Conservation (phyloP, 1,140 invertebrate genomes). For the Odontomachus brunneus region DNA sequence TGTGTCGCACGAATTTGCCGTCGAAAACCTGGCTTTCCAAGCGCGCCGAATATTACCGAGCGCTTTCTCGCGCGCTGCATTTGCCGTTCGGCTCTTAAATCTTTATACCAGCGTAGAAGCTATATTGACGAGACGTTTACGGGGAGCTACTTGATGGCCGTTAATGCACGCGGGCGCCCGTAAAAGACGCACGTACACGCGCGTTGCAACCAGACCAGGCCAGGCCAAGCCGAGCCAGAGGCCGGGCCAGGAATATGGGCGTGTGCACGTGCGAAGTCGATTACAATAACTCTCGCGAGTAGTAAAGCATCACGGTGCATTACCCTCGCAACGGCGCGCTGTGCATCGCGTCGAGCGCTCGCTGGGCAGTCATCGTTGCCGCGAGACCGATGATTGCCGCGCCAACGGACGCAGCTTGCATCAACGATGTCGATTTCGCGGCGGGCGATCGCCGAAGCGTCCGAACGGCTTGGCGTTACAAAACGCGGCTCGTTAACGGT, state of each 20-base stretch:
- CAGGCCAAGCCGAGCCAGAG: too few species aligned
- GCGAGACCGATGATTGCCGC: constrained; percentile 28
- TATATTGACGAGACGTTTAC: constrained; percentile 31
- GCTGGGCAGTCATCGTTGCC: constrained; percentile 18
- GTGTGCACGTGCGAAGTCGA: constrained; percentile 24
- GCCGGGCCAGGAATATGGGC: neutral
- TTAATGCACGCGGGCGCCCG: constrained; percentile 30
- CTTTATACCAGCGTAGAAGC: constrained; percentile 10
- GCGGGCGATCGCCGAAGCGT: constrained; percentile 1
- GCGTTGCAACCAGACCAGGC: neutral
- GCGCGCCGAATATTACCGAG: constrained; percentile 14
- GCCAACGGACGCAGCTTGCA: constrained; percentile 24
- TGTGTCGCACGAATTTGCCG: neutral
- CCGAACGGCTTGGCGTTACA: constrained; percentile 23
- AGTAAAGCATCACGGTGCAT: constrained; percentile 60
- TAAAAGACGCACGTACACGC: constrained; percentile 24
- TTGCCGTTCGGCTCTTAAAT: constrained; percentile 45
- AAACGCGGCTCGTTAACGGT: constrained; percentile 19
- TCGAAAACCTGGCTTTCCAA: neutral
- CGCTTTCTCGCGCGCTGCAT: neutral
- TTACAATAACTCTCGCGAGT: constrained; percentile 53
- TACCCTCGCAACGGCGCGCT: constrained; percentile 31
- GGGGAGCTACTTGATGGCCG: constrained; percentile 21
- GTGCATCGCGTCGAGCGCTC: neutral
- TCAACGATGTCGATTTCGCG: constrained; percentile 31